Base-by-base conservation (phyloP, 2,113 vertebrate genomes). In the Phyllopteryx taeniolatus region DNA sequence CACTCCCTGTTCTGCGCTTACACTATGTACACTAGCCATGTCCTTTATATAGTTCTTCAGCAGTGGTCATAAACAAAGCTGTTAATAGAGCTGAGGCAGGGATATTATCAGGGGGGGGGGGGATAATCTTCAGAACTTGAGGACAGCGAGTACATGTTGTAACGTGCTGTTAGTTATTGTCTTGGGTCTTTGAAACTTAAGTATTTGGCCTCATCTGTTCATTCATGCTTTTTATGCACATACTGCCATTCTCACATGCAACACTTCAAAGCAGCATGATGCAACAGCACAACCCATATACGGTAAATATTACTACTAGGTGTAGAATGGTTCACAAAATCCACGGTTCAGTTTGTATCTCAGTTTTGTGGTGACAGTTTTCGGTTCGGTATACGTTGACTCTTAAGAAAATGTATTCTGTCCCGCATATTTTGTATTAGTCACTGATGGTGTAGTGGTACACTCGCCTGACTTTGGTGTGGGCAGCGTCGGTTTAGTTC, bases 11-110 rank as follows among this genome's bases (percentile, higher is more conserved):
- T 61, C 33, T 60, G 19, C 46, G 53, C 2, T 56, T 49, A 67
- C 19, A 22, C 22, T 27, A 51, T 0, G 11, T 54, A 67, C 14
- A 22, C 31, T 27, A 51, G 11, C 2, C 13, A 0, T 67, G 0
- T 43, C 0, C 53, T 59, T 86, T 86, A 74, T 81, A 80, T 79
- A 71, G 49, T 6, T 53, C 17, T 17, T 53, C 72, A 0, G 61
- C 54, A 8, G 0, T 0, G n/a, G 7, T 70, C 31, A 19, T 22
- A 12, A 22, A 43, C 75, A 85, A 76, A 88, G 76, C 74, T 2
- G 8, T 2, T 74, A 72, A 76, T 74, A 22, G 12, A 51, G 71
- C 0, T 70, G 70, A 62, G 65, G 39, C 44, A 46, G 61, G 15
- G 19, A 19, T 76, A 63, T 76, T 78, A 66, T 57, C 67, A 62